These are phyloP conservation scores for Trichonephila inaurata DNA, from an alignment of 1,140 invertebrate species.

Conservation along the genomic window DNA sequence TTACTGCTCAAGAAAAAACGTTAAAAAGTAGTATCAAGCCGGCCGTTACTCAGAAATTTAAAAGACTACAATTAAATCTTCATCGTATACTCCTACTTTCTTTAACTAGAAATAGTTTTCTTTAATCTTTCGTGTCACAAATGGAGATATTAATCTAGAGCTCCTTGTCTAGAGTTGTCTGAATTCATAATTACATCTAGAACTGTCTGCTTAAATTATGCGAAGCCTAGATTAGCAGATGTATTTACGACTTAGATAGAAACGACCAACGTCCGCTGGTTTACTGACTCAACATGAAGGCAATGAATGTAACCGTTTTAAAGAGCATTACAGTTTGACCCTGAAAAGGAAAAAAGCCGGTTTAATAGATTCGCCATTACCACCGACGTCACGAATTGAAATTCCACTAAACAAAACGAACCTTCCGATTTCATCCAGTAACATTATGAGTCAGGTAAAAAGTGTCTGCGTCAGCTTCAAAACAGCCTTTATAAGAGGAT, in stretches of 20 bases:
- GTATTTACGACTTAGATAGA: not conserved
- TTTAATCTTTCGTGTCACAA: too few relatives aligned
- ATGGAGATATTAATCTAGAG: too few relatives aligned
- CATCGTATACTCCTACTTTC: too few relatives aligned
- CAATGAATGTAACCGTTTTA: not conserved
- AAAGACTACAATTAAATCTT: too few relatives aligned
- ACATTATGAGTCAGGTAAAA: conserved; percentile 27
- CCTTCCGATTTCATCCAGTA: not conserved
- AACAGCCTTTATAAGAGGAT: not conserved
- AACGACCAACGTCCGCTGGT: not conserved
- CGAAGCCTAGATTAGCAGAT: not conserved
- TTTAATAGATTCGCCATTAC: conserved; percentile 15
- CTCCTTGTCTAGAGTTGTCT: not conserved
- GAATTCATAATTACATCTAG: not conserved
- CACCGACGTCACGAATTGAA: conserved; percentile 16
- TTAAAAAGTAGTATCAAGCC: too few relatives aligned
- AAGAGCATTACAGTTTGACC: conserved; percentile 17
- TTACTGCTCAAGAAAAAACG: too few relatives aligned
- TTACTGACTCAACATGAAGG: not conserved
- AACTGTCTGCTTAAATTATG: not conserved
- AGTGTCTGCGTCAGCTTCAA: not conserved
- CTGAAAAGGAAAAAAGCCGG: conserved; percentile 16
- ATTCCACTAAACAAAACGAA: conserved; percentile 23
- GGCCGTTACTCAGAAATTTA: too few relatives aligned
- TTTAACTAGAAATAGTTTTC: too few relatives aligned